phyloP scores from a whole-genome alignment of 2,113 vertebrate species.

The Peromyscus maniculatus region DNA sequence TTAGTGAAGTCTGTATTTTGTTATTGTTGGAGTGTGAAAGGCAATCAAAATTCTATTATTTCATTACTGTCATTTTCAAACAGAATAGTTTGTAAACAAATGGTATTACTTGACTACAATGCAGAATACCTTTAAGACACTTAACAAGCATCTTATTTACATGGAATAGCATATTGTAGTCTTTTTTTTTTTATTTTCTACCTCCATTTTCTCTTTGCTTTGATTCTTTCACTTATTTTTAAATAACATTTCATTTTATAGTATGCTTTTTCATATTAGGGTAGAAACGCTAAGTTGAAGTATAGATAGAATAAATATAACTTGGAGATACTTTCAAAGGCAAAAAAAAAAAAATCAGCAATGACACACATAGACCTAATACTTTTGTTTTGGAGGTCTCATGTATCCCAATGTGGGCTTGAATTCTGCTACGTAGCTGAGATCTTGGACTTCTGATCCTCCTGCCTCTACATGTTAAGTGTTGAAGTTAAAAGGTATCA shows the following conservation, averaged over 20 bases:
- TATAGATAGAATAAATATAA: background rate
- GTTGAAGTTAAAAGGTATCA: too few species aligned
- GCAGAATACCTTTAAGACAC: conserved; percentile 38
- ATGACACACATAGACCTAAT: background rate
- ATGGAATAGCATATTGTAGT: background rate
- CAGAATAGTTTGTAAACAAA: conserved; percentile 64
- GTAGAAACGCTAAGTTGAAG: conserved; percentile 30
- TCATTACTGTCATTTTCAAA: conserved; percentile 49
- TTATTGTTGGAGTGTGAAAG: conserved; percentile 12
- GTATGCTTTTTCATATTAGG: background rate
- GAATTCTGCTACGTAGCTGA: background rate
- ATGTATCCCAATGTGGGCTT: background rate
- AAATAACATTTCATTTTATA: conserved; percentile 40
- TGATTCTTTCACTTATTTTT: conserved; percentile 42
- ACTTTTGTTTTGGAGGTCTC: background rate
- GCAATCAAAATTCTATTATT: conserved; percentile 62
- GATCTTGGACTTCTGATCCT: background rate
- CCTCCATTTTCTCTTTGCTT: conserved; percentile 27
- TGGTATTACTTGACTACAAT: background rate
- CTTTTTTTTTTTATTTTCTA: background rate
- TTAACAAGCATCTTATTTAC: background rate
- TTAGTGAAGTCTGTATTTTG: conserved; percentile 21
- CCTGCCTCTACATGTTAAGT: background rate
- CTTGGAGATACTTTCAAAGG: conserved; percentile 47
- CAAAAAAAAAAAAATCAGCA: conserved; percentile 9